A percentile compares a stretch with the other conserved stretches of the same genome.
These are phyloP conservation scores for Macrotis lagotis DNA, from an alignment of 2,113 vertebrate species.

Conservation along the genomic window DNA sequence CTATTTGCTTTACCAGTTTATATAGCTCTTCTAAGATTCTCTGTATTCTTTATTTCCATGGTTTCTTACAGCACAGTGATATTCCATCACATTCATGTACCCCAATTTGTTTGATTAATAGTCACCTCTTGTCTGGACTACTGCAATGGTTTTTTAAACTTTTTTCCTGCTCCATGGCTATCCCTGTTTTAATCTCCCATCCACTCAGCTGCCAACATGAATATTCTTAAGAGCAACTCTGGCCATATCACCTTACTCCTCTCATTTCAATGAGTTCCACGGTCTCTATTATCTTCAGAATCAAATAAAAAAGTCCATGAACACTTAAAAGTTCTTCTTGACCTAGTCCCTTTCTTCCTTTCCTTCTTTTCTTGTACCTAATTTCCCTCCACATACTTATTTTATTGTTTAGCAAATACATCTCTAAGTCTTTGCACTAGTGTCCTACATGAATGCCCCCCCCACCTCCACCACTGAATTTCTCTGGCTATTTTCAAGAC, in stretches of 20 bases:
- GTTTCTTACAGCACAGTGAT: background rate
- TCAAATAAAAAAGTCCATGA: background rate
- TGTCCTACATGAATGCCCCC: background rate
- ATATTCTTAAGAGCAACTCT: background rate
- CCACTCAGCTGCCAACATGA: background rate
- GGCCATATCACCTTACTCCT: background rate
- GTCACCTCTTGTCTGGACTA: background rate
- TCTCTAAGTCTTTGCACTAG: background rate
- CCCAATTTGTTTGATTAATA: background rate
- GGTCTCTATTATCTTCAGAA: background rate
- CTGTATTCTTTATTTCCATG: background rate
- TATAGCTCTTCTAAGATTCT: background rate
- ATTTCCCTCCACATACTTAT: background rate
- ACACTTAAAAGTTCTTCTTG: background rate
- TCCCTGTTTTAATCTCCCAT: background rate
- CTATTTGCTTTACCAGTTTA: background rate
- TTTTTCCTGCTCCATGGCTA: background rate
- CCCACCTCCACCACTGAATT: background rate
- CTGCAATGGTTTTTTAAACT: background rate
- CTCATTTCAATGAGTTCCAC: background rate
- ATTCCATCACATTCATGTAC: background rate
- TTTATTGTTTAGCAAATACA: background rate
- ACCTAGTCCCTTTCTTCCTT: background rate
- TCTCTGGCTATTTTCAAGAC: background rate
- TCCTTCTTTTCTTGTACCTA: background rate